A percentile compares a stretch with the other conserved stretches of the same genome.
phyloP scores from a whole-genome alignment of 1,140 invertebrate species.

The Doryteuthis pealeii region DNA sequence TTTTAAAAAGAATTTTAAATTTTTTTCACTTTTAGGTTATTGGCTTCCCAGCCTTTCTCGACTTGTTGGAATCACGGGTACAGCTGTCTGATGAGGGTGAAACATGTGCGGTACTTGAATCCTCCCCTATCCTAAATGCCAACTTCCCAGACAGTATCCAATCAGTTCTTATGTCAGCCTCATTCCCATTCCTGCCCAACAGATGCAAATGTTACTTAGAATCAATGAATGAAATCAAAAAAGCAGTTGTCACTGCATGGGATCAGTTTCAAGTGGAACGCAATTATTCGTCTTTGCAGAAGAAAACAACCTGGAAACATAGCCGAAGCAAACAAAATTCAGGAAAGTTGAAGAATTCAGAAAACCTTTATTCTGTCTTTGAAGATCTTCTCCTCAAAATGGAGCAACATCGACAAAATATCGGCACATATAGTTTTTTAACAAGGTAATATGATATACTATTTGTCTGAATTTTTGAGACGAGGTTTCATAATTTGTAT shows the following conservation, averaged over 20 bases:
- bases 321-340: not conserved
- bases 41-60: not conserved
- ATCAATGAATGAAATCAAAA: slow-evolving; percentile 21
- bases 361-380: not conserved
- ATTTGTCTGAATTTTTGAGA: too few relatives aligned
- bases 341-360: not conserved
- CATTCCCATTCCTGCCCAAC: slow-evolving; percentile 29
- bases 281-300: slow-evolving; percentile 9
- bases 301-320: not conserved
- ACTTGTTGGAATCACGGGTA: not conserved
- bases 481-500: too few relatives aligned
- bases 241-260: slow-evolving; percentile 26
- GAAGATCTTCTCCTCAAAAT: not conserved
- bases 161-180: slow-evolving; percentile 20
- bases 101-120: not conserved
- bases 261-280: slow-evolving; percentile 22
- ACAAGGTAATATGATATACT: too few relatives aligned
- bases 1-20: too few relatives aligned
- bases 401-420: slow-evolving; percentile 3
- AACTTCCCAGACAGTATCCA: not conserved
- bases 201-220: slow-evolving; percentile 18
- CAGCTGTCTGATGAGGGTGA: slow-evolving; percentile 5
- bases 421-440: not conserved
- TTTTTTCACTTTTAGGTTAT: not conserved
- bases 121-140: not conserved